Evolutionary conservation across 1,140 invertebrate species (phyloP).

Genomic region (Dendrolimus kikuchii): DNA sequence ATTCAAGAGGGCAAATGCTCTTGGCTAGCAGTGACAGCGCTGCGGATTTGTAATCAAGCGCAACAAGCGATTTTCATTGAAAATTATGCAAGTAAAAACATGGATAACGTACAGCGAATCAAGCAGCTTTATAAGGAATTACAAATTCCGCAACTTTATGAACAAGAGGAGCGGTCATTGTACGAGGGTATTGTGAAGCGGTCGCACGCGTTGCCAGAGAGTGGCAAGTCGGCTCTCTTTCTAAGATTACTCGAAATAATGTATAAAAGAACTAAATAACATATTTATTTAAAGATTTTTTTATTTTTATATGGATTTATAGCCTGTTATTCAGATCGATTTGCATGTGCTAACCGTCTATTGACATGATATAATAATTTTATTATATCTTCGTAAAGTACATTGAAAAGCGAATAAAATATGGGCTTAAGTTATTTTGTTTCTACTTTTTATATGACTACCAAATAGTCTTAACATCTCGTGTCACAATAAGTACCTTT

Average conservation of each 20-base stretch:
- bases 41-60: slow-evolving; percentile 77
- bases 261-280: slow-evolving; percentile 23
- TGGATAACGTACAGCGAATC: slow-evolving; percentile 78
- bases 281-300: slow-evolving; percentile 5
- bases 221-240: slow-evolving; percentile 30
- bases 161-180: slow-evolving; percentile 25
- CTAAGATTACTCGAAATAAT: slow-evolving; percentile 37
- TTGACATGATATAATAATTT: too few species aligned
- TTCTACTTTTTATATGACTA: too few species aligned
- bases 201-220: slow-evolving; percentile 19
- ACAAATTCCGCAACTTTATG: slow-evolving; percentile 67
- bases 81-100: slow-evolving; percentile 81
- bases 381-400: too few species aligned
- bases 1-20: slow-evolving; percentile 94
- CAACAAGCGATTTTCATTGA: slow-evolving; percentile 80
- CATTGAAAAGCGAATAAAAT: too few species aligned
- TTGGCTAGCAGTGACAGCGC: slow-evolving; percentile 88
- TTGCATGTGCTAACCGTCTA: too few species aligned
- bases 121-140: slow-evolving; percentile 86
- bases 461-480: background rate
- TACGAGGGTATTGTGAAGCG: slow-evolving; percentile 28
- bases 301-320: background rate
- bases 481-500: background rate
- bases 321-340: too few species aligned
- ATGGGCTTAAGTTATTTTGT: too few species aligned